Percentiles rank a stretch among this genome's conserved stretches.
phyloP scores from a whole-genome alignment of 1,140 invertebrate genomes.

The Latrodectus geometricus region DNA sequence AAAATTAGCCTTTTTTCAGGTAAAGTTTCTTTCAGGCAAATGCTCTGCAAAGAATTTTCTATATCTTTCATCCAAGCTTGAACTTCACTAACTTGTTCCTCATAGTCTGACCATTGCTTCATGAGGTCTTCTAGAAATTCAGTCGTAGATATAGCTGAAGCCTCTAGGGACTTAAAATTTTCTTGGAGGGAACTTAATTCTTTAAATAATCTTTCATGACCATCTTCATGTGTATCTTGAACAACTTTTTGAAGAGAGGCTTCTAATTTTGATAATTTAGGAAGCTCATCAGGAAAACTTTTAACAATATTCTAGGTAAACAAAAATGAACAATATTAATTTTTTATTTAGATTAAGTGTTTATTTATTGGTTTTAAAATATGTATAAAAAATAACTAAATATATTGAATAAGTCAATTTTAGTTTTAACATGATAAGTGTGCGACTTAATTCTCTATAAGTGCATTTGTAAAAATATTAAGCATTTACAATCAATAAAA shows the following conservation, averaged over 20 bases:
- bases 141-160: slow-evolving; percentile 74
- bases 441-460: too few relatives aligned
- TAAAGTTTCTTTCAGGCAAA: slow-evolving; percentile 86
- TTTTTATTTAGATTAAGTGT: too few relatives aligned
- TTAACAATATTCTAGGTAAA: slow-evolving; percentile 77
- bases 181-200: slow-evolving; percentile 67
- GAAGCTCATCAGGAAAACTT: slow-evolving; percentile 86
- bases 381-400: too few relatives aligned
- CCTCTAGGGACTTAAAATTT: slow-evolving; percentile 75
- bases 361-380: too few relatives aligned
- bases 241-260: slow-evolving; percentile 88
- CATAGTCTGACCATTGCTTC: slow-evolving; percentile 91
- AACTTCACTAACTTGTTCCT: slow-evolving; percentile 86
- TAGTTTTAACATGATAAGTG: too few relatives aligned
- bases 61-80: slow-evolving; percentile 89
- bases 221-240: slow-evolving; percentile 85
- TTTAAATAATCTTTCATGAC: slow-evolving; percentile 83
- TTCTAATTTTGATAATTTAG: slow-evolving; percentile 82
- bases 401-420: too few relatives aligned
- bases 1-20: slow-evolving; percentile 86
- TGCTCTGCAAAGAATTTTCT: slow-evolving; percentile 87
- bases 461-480: too few relatives aligned
- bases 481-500: too few relatives aligned
- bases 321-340: not conserved
- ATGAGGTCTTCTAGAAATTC: slow-evolving; percentile 83